Conservation (phyloP, 1,140 invertebrate species). For the Ceratitis capitata region DNA sequence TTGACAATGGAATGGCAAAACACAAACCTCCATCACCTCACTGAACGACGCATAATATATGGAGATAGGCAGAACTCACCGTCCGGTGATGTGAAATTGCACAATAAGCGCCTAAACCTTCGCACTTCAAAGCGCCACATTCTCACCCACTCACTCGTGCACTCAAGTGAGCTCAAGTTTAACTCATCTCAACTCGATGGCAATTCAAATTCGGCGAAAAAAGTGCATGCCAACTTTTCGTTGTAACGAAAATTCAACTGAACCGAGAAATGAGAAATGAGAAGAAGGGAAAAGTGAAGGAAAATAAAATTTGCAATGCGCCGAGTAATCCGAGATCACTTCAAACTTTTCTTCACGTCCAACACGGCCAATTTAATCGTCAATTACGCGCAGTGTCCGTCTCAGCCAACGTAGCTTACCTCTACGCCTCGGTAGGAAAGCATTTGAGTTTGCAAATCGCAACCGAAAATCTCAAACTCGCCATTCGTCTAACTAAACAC, state of each 20-base stretch:
- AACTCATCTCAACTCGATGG: not conserved
- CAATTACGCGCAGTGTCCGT: slow-evolving; percentile 1
- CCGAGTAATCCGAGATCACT: not conserved
- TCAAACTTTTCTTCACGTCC: slow-evolving; percentile 35
- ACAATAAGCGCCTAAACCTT: slow-evolving; percentile 16
- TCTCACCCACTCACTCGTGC: no score
- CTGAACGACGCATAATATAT: no score
- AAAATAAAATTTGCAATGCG: not conserved
- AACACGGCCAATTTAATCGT: slow-evolving; percentile 35
- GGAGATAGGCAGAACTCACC: no score
- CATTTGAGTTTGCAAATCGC: not conserved
- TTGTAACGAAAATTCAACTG: not conserved
- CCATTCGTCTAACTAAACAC: not conserved
- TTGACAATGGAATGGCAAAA: not conserved
- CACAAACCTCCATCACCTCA: not conserved
- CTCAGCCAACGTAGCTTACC: not conserved
- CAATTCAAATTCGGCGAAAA: not conserved
- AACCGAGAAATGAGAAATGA: no score
- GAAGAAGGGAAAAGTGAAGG: not conserved
- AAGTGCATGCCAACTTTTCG: not conserved
- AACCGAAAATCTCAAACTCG: not conserved
- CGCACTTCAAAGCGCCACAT: not conserved
- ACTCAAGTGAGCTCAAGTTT: no score
- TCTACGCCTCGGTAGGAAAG: not conserved
- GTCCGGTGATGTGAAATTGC: not conserved